Conservation (phyloP, 2,888 invertebrate species). For the Troilus luridus region DNA sequence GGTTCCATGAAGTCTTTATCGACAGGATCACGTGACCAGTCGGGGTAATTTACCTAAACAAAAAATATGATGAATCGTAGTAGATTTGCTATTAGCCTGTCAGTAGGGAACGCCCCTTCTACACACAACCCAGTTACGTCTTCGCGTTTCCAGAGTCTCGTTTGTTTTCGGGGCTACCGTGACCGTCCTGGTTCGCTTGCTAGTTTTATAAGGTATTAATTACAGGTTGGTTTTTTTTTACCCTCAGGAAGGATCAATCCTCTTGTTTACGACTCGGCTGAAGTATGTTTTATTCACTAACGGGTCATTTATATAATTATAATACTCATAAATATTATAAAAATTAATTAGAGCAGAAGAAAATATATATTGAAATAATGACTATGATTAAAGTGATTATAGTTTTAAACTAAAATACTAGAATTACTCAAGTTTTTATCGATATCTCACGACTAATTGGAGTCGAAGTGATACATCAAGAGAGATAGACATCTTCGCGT, state of each 20-base stretch:
- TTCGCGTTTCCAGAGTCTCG: slow-evolving; percentile 39
- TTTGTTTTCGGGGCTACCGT: slow-evolving; percentile 23
- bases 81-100: slow-evolving; percentile 41
- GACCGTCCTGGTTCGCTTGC: slow-evolving; percentile 18
- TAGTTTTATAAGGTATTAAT: slow-evolving; percentile 49
- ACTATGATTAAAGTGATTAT: background rate
- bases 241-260: background rate
- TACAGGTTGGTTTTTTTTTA: slow-evolving; percentile 16
- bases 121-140: slow-evolving; percentile 43
- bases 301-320: background rate
- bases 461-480: background rate
- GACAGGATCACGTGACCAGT: slow-evolving; percentile 4
- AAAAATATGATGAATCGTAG: slow-evolving; percentile 46
- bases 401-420: background rate
- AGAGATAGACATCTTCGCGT: background rate
- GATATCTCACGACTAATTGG: background rate
- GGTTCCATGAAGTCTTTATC: slow-evolving; percentile 44
- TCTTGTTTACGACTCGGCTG: background rate
- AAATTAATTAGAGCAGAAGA: background rate
- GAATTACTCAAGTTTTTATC: background rate
- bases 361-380: background rate
- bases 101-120: slow-evolving; percentile 43
- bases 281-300: slow-evolving; percentile 20
- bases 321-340: background rate
- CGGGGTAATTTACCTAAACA: slow-evolving; percentile 37